Base-by-base conservation (phyloP, 2,888 invertebrate species). In the Drosophila sordidapex region DNA sequence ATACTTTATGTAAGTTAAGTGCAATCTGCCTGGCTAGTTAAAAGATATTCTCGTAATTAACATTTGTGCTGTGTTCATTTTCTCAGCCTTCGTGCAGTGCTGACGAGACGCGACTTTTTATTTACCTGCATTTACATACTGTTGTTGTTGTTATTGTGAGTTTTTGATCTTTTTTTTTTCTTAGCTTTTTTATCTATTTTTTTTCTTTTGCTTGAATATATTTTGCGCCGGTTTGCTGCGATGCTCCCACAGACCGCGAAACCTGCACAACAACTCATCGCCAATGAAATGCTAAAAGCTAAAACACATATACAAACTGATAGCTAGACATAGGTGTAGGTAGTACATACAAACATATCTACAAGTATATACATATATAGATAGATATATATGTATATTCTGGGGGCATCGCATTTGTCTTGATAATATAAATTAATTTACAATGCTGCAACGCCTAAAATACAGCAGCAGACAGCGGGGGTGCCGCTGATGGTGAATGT, bases 61-160 rank as follows among this genome's bases (percentile, higher is more conserved):
- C 87, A 89, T 86, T 89, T 89, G 83, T 82, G 82, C 82, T 75
- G 84, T 76, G 83, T 78, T 86, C 77, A 90, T 91, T 91, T 91
- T 91, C 91, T 86, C 91, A 91, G 91, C 91, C 91, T 91, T 91
- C 91, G 84, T 77, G 75, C 74, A n/a, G 61, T 25, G 54, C 52
- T 33, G 65, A 46, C 49, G 59, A 63, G 64, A 58, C 59, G 77
- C 60, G 76, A 79, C 59, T 71, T 74, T 79, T 65, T 72, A 59
- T 68, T 57, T 64, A 65, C 66, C 33, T 70, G 76, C 63, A 81
- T 74, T 74, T 71, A 67, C 79, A 79, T 76, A 69, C 66, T 62
- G 52, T 65, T 67, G 66, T 46, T 79, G 63, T 49, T 53, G 54
- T 62, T 33, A 33, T 33, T 79, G 72, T 53, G 59, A 29, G 29